Evolutionary conservation across 2,113 vertebrate genomes (phyloP).

Genomic region (Pachyramphus minor): DNA sequence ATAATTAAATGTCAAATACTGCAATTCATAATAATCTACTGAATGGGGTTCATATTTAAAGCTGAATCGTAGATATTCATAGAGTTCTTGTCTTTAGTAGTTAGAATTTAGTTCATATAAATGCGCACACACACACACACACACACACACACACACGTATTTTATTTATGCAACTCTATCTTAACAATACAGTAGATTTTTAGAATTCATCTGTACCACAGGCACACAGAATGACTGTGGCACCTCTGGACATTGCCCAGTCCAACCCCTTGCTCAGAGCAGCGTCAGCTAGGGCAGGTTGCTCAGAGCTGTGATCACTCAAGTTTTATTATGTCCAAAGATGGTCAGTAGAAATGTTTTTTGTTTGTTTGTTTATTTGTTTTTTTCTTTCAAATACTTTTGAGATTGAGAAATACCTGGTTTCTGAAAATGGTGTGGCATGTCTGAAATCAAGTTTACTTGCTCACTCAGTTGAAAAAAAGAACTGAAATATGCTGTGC

Average conservation of each 20-base stretch:
- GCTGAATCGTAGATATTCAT: background rate
- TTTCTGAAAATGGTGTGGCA: background rate
- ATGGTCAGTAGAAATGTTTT: background rate
- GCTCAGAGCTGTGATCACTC: background rate
- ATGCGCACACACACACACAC: background rate
- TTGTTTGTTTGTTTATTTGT: background rate
- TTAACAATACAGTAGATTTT: background rate
- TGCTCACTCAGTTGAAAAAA: background rate
- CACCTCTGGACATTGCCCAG: background rate
- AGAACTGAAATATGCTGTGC: background rate
- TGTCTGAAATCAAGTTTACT: background rate
- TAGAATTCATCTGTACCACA: background rate
- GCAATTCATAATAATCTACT: background rate
- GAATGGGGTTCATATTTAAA: background rate
- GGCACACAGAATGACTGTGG: background rate
- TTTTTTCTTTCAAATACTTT: background rate
- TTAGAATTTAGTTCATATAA: background rate
- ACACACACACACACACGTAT: accelerated
- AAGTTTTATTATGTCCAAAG: background rate
- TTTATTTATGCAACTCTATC: background rate
- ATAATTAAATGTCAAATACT: background rate
- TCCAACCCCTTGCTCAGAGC: background rate
- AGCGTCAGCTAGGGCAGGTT: background rate
- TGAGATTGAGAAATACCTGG: background rate
- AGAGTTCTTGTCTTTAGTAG: background rate